phyloP scores from a whole-genome alignment of 2,797 vertebrate species.

The Hydrophis major region DNA sequence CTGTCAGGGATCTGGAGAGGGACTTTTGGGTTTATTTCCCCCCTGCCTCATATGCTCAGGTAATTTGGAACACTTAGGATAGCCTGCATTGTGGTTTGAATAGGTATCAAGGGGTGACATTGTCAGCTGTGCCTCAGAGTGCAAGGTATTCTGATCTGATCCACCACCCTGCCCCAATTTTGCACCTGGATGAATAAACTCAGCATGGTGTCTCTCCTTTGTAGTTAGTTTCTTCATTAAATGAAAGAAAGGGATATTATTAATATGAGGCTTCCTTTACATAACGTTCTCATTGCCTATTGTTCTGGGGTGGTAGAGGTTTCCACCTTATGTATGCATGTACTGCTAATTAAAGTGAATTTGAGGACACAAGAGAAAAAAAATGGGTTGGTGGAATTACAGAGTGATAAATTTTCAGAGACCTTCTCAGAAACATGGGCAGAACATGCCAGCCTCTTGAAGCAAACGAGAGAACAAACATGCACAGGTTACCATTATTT shows the following conservation, averaged over 20 bases:
- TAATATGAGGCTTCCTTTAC: neutral
- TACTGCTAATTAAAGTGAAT: neutral
- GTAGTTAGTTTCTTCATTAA: neutral
- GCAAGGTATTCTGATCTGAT: neutral
- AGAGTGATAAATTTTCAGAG: neutral
- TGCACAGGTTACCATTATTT: neutral
- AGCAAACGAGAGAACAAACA: neutral
- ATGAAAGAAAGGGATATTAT: neutral
- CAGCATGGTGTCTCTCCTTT: neutral
- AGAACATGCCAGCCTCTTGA: neutral
- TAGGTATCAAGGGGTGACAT: neutral
- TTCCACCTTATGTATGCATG: neutral
- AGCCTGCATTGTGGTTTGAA: neutral
- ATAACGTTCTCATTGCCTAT: neutral
- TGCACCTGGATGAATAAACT: neutral
- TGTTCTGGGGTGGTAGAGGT: neutral
- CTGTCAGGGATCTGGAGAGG: neutral
- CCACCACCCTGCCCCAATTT: too few relatives aligned
- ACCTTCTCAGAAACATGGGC: neutral
- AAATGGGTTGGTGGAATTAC: neutral
- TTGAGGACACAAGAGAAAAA: neutral
- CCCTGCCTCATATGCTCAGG: neutral
- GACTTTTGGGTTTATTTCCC: rapidly evolving
- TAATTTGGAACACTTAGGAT: neutral
- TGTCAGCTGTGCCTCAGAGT: neutral